Evolutionary conservation across 2,113 vertebrate genomes (phyloP), one percentile per base, ranked within the genome.

Genomic region (Mobula hypostoma): DNA sequence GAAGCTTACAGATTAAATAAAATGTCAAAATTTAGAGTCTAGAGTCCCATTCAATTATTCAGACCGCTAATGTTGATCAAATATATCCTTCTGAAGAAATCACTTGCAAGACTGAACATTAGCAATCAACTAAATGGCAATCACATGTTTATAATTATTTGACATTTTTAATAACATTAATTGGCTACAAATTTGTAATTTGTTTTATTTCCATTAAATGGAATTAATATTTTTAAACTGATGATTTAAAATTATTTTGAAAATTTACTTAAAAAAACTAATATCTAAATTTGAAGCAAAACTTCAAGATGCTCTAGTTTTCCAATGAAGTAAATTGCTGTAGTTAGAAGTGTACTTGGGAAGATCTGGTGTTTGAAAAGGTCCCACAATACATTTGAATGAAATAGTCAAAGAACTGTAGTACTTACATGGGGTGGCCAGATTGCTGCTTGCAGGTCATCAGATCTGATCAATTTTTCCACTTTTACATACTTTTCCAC

Each of bases 401-500:
- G 96, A 15, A 94, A 78, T 95, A 94, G 94, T 32, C 17, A 95
- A 94, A 93, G 70, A 7, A 93, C 77, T 94, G 32, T 95, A 94
- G 82, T 95, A 96, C 96, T 97, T 96, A 99, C 99, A 94, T 99
- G 98, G 94, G 98, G 97, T 94, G 99, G 98, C 99, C 99, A 99
- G 95, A 99, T 98, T 90, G 97, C 98, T 36, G 98, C 97, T 94
- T 99, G 98, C 92, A 98, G 97, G 94, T 99, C 98, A 95, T 99
- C 98, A 95, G 98, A 95, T 95, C 98, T 98, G 95, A 98, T 97
- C 74, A 98, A 98, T 94, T 97, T 98, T 96, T 99, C 99, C 82
- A 98, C 98, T 97, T 98, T 98, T 94, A 98, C 99, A 1, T 98
- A 99, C 96, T 98, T 99, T 95, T 99, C 98, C 95, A 99, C 99